Conservation (phyloP, 2,888 invertebrate species). For the Quadriops clusia region DNA sequence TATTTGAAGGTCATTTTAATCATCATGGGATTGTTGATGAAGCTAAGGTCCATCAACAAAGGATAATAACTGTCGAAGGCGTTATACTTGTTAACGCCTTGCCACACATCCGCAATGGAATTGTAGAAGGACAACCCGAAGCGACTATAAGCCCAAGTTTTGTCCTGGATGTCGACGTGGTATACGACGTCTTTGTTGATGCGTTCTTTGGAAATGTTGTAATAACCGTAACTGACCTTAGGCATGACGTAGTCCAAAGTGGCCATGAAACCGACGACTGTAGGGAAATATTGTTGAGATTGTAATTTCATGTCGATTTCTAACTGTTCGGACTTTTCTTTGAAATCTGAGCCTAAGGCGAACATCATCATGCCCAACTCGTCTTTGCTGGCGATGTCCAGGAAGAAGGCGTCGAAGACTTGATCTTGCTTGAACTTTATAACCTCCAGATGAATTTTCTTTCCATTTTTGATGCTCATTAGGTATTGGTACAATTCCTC, state of each 20-base stretch:
- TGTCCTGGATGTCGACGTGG: constrained; percentile 23
- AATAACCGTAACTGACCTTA: constrained; percentile 16
- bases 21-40: constrained; percentile 23
- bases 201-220: constrained; percentile 21
- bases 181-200: constrained; percentile 21
- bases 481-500: constrained; percentile 13
- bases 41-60: constrained; percentile 22
- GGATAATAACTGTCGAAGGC: constrained; percentile 27
- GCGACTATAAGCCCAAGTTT: constrained; percentile 28
- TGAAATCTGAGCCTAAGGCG: constrained; percentile 11
- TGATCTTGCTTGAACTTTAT: constrained; percentile 15
- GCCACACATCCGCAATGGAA: constrained; percentile 35
- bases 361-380: constrained; percentile 10
- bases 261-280: constrained; percentile 34
- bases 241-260: constrained; percentile 28
- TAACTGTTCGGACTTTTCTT: constrained; percentile 11
- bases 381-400: constrained; percentile 16
- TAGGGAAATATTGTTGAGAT: too few relatives aligned
- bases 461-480: constrained; percentile 13
- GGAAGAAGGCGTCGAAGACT: constrained; percentile 15
- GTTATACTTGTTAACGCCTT: constrained; percentile 30
- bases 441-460: constrained; percentile 18
- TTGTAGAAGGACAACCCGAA: constrained; percentile 35
- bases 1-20: constrained; percentile 27
- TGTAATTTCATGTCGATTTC: too few relatives aligned